Base-by-base conservation (phyloP, 1,140 invertebrate species). In the Drosophila saltans region DNA sequence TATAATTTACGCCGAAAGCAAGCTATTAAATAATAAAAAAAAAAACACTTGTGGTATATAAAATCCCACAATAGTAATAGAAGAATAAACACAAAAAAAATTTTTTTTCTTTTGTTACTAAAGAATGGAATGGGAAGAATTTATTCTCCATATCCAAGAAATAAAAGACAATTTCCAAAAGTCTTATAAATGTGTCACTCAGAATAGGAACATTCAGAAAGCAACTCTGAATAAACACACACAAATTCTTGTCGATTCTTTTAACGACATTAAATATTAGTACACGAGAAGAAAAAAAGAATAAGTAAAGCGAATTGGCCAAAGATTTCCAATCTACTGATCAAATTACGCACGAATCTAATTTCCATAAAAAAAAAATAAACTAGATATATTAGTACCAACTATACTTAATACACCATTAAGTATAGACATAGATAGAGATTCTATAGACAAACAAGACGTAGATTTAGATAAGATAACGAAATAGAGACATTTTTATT, bases 221-320 rank as follows among this genome's bases (percentile, higher is more conserved):
- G 30, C 24, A 21, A 59, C 33, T 9, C 2, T 39, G n/a, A 59
- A 59, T 39, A 59, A 59, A 24, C 58, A 59, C 16, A 11, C 21
- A 30, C 16, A 59, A 59, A 59, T 59, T 59, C 58, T 59, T 39
- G 58, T 59, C 24, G 28, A 59, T 59, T 59, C 58, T 26, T 39
- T 59, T 9, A 39, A 59, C 2, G 58, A 59, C 58, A n/a, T 3
- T 10, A 59, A 59, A 11, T 16, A 39, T 59, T 59, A 59, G 58
- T 59, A 11, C 30, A 59, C 3, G 10, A 9, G 1, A 59, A 59
- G 39, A 39, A 30, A 30, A 11, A 59, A 39, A 59, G 4, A 0
- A 59, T 59, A 59, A 8, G 11, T 59, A 36, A 59, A 39, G 36
- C 58, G 33, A 59, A 36, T 11, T 59, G 58, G 58, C 36, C 58